These are phyloP conservation scores for Lasiurus borealis DNA, from an alignment of 2,113 vertebrate genomes.

Conservation along the genomic window DNA sequence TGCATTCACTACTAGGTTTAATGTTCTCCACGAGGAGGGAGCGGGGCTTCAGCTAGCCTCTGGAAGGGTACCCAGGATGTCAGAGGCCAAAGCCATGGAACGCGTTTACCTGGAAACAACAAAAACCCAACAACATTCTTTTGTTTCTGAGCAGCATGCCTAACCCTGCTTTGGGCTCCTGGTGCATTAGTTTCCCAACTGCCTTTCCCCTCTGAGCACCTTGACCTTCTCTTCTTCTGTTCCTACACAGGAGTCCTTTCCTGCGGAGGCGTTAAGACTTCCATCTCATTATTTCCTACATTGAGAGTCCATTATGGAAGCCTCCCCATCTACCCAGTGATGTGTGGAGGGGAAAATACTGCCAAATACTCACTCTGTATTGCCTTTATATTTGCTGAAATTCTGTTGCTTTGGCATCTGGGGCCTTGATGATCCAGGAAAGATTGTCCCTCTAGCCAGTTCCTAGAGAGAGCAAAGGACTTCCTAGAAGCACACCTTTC, in stretches of 20 bases:
- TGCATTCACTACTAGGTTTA: not conserved
- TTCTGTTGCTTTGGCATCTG: not conserved
- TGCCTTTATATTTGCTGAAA: not conserved
- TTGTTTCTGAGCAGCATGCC: not conserved
- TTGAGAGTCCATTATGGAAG: not conserved
- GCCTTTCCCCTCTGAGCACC: not conserved
- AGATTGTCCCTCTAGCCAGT: not conserved
- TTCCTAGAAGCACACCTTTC: not conserved
- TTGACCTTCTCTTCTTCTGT: not conserved
- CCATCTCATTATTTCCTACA: not conserved
- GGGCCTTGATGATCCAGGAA: not conserved
- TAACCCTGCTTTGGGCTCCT: not conserved
- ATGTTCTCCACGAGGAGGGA: not conserved
- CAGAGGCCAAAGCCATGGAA: not conserved
- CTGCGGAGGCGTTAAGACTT: not conserved
- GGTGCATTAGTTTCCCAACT: not conserved
- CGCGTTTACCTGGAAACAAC: not conserved
- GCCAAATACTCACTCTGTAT: not conserved
- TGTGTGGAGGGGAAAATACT: not conserved
- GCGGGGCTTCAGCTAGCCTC: not conserved
- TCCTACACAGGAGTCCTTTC: not conserved
- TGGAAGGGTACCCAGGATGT: not conserved
- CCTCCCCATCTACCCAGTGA: not conserved
- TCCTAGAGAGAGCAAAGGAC: not conserved
- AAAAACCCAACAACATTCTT: not conserved